Percentiles rank a stretch among this genome's conserved stretches.
Conservation (phyloP, 1,140 invertebrate genomes). For the Drosophila yakuba region DNA sequence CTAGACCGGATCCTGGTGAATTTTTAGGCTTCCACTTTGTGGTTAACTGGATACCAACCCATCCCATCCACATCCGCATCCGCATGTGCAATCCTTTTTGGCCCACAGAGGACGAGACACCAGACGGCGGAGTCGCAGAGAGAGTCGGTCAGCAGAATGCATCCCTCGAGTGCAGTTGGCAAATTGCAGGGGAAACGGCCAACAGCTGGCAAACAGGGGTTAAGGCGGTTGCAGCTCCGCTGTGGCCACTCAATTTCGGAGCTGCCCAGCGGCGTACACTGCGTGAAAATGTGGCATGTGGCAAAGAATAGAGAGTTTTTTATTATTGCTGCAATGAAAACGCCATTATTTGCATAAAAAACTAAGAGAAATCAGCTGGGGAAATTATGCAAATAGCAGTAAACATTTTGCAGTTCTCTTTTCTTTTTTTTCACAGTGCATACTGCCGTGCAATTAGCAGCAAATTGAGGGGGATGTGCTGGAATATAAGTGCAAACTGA, state of each 20-base stretch:
- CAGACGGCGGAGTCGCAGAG: neutral
- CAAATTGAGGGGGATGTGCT: conserved; percentile 35
- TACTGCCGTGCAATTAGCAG: conserved; percentile 37
- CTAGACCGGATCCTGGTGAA: neutral
- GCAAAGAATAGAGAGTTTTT: no score
- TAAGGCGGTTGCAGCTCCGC: conserved; percentile 26
- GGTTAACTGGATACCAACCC: no score
- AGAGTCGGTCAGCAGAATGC: conserved; percentile 43
- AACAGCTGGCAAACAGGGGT: conserved; percentile 1
- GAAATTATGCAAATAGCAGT: no score
- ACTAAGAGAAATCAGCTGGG: no score
- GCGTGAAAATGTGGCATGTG: neutral
- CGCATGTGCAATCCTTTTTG: neutral
- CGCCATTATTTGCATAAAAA: no score
- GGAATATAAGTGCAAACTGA: conserved; percentile 9
- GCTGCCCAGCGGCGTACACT: conserved; percentile 16
- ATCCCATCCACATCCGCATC: neutral
- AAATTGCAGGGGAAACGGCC: conserved; percentile 42
- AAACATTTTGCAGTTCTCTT: no score
- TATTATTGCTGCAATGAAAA: no score
- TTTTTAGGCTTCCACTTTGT: conserved; percentile 19
- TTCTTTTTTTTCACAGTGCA: conserved; percentile 7
- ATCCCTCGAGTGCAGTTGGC: conserved; percentile 68
- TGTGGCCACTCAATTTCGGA: conserved; percentile 57
- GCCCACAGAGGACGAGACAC: neutral